Evolutionary conservation across 2,113 vertebrate species (phyloP).

Genomic region (Parus major): DNA sequence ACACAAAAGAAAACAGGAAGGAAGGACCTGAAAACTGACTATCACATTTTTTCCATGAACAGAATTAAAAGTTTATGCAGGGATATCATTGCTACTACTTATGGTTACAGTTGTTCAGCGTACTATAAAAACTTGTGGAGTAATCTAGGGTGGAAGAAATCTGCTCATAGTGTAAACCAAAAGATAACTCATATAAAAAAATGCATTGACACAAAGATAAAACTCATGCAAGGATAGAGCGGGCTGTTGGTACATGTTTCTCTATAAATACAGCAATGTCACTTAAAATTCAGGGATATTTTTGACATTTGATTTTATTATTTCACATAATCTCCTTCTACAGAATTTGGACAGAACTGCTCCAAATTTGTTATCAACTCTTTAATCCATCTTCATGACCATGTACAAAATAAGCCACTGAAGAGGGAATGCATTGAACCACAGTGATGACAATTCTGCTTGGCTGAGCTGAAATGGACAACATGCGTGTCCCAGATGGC

Average conservation of each 20-base stretch:
- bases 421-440: slow-evolving; percentile 27
- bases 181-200: background rate
- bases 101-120: background rate
- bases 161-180: background rate
- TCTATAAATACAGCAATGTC: background rate
- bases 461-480: slow-evolving; percentile 47
- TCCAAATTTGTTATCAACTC: background rate
- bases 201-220: background rate
- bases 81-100: background rate
- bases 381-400: background rate
- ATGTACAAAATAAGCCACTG: slow-evolving; percentile 13
- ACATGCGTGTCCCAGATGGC: slow-evolving; percentile 63
- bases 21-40: background rate
- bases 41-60: background rate
- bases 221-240: background rate
- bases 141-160: background rate
- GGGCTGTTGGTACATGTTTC: background rate
- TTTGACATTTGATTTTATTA: background rate
- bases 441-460: slow-evolving; percentile 14
- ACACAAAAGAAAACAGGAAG: background rate
- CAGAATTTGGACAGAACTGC: background rate
- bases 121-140: background rate
- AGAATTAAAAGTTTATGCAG: background rate
- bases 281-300: background rate
- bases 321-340: background rate